Base-by-base conservation (phyloP, 2,113 vertebrate genomes). In the Petrocephalus zakoni region DNA sequence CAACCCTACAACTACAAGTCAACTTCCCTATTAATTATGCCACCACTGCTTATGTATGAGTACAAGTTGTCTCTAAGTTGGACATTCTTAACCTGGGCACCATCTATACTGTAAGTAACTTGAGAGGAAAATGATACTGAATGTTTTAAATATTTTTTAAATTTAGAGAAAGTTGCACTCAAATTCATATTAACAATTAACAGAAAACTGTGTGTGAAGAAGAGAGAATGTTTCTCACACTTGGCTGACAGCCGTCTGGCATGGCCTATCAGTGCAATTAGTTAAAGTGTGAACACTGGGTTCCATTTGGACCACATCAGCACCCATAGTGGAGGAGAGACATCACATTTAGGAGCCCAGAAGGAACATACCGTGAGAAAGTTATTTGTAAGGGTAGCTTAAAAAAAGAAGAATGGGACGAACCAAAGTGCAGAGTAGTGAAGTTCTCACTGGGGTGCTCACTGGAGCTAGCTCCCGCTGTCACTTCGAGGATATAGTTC, bases 381-480 rank as follows among this genome's bases (percentile, higher is more conserved):
- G 29, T 15, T 10, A 17, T 17, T 75, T 42, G 72, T 42, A 19
- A 78, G 15, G 72, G 72, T 34, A 42, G 15, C 72, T 78, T 15
- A 87, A 19, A 29, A 37, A 68, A 51, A 2, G 8, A 21, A 42
- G 37, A n/a, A 8, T 0, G 3, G 75, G n/a, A 90, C 92, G 90
- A 85, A 94, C 94, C 92, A 2, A 86, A 52, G 0, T 89, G 87
- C 21, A n/a, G 2, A 21, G 94, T 95, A 3, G 1, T 91, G 68
- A 94, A 11, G 0, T 53, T 89, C 61, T 17, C 78, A 52, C 34
- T 91, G 9, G 91, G 25, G 37, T 25, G 37, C 0, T 90, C 42
- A 13, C 93, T 7, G 89, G 85, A 88, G 68, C 2, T 6, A 90
- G 91, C 85, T 81, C 86, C 55, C 7, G 17, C 87, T 0, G 55